Percentiles rank a stretch among this genome's conserved stretches.
These are phyloP conservation scores for Limnodromus scolopaceus DNA, from an alignment of 2,797 vertebrate species.

Conservation along the genomic window DNA sequence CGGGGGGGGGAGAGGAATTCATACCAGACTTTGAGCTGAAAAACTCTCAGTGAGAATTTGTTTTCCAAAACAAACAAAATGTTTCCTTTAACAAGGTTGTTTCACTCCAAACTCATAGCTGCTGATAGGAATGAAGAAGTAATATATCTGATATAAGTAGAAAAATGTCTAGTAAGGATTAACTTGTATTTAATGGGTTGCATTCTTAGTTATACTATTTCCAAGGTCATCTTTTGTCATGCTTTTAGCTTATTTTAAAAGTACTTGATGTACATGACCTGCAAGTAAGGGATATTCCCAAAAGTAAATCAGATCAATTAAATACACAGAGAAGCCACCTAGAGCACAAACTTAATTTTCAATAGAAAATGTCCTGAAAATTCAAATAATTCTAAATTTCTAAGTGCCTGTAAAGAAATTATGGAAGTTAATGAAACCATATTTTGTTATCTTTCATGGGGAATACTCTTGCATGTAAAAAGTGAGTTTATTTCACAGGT, in stretches of 20 bases:
- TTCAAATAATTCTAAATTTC: neutral
- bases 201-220: neutral
- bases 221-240: neutral
- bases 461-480: neutral
- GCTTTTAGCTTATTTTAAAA: neutral
- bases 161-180: neutral
- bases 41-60: slow-evolving; percentile 9
- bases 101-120: slow-evolving; percentile 58
- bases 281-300: neutral
- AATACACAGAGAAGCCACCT: neutral
- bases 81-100: slow-evolving; percentile 47
- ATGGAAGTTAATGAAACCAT: neutral
- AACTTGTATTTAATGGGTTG: neutral
- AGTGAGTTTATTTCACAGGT: neutral
- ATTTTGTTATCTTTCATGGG: neutral
- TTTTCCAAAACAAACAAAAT: neutral
- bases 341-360: neutral
- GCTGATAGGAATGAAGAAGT: neutral
- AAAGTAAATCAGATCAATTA: neutral
- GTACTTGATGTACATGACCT: neutral
- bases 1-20: too few species aligned
- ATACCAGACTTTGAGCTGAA: neutral
- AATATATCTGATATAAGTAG: slow-evolving; percentile 13
- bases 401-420: neutral
- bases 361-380: neutral